A percentile compares a stretch with the other conserved stretches of the same genome.
These are phyloP conservation scores for Ibidorhyncha struthersii DNA, from an alignment of 2,113 vertebrate species.

Conservation along the genomic window DNA sequence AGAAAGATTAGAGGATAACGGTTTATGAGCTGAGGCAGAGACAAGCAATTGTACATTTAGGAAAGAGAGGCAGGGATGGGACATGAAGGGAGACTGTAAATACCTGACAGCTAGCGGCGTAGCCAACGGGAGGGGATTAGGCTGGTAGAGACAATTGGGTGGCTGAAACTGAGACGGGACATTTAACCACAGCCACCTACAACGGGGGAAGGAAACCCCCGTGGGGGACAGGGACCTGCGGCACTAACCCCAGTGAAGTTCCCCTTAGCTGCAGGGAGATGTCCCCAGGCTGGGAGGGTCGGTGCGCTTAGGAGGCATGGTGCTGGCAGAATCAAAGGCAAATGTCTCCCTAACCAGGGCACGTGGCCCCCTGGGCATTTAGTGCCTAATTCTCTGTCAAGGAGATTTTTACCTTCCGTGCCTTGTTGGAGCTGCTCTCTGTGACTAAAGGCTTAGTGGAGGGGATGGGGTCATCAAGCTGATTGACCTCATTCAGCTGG, in stretches of 20 bases:
- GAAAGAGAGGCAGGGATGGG: background rate
- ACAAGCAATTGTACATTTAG: rapidly evolving
- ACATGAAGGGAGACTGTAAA: background rate
- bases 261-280: background rate
- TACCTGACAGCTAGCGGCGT: background rate
- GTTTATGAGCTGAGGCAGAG: background rate
- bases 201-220: background rate
- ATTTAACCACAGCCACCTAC: background rate
- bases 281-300: background rate
- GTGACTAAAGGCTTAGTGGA: background rate
- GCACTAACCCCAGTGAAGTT: background rate
- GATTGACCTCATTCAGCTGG: background rate
- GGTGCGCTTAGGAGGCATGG: rapidly evolving
- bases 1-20: background rate
- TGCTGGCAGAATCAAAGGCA: background rate
- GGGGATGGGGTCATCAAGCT: background rate
- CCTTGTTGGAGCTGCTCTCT: background rate
- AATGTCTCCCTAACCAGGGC: background rate
- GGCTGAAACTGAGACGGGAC: background rate
- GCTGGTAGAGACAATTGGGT: background rate
- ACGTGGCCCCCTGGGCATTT: rapidly evolving
- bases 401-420: background rate
- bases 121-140: background rate
- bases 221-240: rapidly evolving
- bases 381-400: background rate